phyloP scores from a whole-genome alignment of 2,888 invertebrate genomes.

The Erannis defoliaria region DNA sequence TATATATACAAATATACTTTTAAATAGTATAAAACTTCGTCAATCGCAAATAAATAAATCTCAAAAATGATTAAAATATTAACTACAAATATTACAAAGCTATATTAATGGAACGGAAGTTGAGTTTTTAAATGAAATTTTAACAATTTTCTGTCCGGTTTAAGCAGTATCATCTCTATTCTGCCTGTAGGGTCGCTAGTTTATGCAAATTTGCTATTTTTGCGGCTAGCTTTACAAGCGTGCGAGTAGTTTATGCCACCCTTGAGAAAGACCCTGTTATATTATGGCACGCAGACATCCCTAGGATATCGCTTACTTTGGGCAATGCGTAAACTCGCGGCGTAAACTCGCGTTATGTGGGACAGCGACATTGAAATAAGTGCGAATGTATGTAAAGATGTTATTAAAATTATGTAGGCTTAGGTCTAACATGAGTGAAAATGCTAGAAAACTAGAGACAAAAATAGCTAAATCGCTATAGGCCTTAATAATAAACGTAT shows the following conservation, averaged over 20 bases:
- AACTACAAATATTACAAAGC: too few relatives aligned
- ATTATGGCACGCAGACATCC: conserved; percentile 38
- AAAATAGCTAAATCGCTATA: too few relatives aligned
- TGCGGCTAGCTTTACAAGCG: conserved; percentile 38
- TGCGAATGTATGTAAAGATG: conserved; percentile 44
- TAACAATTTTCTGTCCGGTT: background rate
- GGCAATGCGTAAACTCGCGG: conserved; percentile 36
- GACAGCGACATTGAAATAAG: conserved; percentile 31
- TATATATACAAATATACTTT: too few relatives aligned
- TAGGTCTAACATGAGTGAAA: too few relatives aligned
- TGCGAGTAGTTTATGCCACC: conserved; percentile 45
- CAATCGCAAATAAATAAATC: too few relatives aligned
- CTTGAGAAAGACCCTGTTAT: conserved; percentile 45
- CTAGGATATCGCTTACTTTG: conserved; percentile 44
- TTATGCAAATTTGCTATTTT: conserved; percentile 49
- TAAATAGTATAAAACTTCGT: too few relatives aligned
- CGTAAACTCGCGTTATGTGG: conserved; percentile 34
- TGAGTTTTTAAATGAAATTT: too few relatives aligned
- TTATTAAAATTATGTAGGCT: background rate
- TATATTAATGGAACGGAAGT: too few relatives aligned
- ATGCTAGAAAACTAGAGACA: background rate
- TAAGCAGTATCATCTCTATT: conserved; percentile 3
- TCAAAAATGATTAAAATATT: too few relatives aligned
- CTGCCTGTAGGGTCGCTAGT: conserved; percentile 19
- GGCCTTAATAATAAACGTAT: too few relatives aligned